Conservation (phyloP, 2,888 invertebrate species). For the Andricus quercusramuli region DNA sequence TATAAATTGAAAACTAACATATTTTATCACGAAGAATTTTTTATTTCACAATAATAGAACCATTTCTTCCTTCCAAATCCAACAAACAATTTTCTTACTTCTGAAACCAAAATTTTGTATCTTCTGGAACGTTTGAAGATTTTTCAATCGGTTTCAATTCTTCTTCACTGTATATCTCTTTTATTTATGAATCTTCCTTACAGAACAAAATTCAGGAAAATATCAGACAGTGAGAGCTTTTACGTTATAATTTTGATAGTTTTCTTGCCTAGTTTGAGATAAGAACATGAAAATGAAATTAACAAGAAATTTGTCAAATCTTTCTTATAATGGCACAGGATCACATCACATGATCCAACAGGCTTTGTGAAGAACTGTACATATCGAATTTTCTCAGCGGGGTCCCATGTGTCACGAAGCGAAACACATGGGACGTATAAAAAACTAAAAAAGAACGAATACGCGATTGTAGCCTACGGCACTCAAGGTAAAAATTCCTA, state of each 20-base stretch:
- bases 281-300: neutral
- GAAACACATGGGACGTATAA: neutral
- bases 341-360: neutral
- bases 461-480: neutral
- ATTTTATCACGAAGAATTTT: too few relatives aligned
- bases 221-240: neutral
- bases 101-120: too few relatives aligned
- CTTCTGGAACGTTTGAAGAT: too few relatives aligned
- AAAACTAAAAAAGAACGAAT: neutral
- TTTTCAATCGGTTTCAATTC: too few relatives aligned
- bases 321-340: neutral
- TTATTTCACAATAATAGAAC: too few relatives aligned
- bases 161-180: too few relatives aligned
- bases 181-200: too few relatives aligned
- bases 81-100: too few relatives aligned
- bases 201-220: too few relatives aligned
- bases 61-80: too few relatives aligned
- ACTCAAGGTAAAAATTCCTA: too few relatives aligned
- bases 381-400: neutral
- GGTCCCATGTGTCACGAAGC: neutral
- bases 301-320: neutral
- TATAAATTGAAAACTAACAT: too few relatives aligned
- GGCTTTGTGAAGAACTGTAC: neutral
- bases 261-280: neutral
- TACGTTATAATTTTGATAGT: neutral